Evolutionary conservation across 2,797 vertebrate genomes (phyloP).

Genomic region (Chanos chanos): DNA sequence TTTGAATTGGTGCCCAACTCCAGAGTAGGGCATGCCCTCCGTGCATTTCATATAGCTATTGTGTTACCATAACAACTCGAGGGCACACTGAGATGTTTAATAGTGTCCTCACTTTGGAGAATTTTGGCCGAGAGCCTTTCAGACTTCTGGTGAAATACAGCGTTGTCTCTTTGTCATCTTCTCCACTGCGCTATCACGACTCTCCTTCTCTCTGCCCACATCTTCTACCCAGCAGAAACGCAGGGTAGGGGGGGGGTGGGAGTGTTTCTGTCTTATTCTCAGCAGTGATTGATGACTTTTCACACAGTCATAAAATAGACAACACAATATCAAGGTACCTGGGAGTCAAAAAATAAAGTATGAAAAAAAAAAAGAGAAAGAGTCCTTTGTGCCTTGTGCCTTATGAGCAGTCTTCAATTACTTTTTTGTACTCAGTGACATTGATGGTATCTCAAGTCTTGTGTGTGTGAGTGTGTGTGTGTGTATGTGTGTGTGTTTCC

Average conservation of each 20-base stretch:
- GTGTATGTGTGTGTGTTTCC: constrained; percentile 7
- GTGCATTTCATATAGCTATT: too few species aligned
- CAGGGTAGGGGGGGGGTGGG: constrained; percentile 7
- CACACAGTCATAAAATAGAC: constrained; percentile 40
- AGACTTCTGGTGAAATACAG: too few species aligned
- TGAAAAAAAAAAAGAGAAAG: constrained; percentile 19
- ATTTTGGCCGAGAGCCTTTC: too few species aligned
- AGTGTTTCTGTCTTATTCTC: constrained; percentile 15
- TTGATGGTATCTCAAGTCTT: constrained; percentile 30
- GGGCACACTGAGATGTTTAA: too few species aligned
- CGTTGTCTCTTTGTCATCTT: too few species aligned
- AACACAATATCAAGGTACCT: constrained; percentile 33
- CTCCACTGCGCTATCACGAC: constrained; percentile 1
- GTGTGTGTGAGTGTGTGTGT: constrained; percentile 7
- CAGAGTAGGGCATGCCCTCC: too few species aligned
- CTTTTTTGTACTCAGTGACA: constrained; percentile 26
- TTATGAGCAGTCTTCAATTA: constrained; percentile 21
- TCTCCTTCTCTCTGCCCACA: not conserved
- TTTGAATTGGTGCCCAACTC: too few species aligned
- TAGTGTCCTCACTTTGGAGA: too few species aligned
- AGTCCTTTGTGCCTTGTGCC: constrained; percentile 15
- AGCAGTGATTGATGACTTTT: constrained; percentile 49
- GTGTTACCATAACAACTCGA: too few species aligned
- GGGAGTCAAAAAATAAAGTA: constrained; percentile 24
- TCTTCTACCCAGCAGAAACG: constrained; percentile 28